phyloP scores from a whole-genome alignment of 2,888 invertebrate genomes.

The Acleris emargana region DNA sequence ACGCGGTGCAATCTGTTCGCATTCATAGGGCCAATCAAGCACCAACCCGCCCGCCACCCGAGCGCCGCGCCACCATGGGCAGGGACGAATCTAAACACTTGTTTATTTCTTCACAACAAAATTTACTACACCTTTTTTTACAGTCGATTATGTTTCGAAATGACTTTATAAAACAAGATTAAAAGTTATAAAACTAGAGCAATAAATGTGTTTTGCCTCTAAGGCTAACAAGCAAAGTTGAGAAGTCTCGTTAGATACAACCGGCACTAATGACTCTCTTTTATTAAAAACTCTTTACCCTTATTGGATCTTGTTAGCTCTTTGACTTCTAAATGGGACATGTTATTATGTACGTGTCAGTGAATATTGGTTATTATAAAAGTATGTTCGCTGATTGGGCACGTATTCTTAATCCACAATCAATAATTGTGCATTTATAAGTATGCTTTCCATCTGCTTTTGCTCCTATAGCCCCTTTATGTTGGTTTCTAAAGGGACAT shows the following conservation, averaged over 20 bases:
- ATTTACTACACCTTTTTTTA: neutral
- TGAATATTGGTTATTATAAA: no score
- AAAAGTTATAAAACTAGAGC: conserved; percentile 18
- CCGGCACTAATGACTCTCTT: conserved; percentile 61
- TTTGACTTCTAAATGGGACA: conserved; percentile 44
- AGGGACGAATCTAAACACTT: conserved; percentile 53
- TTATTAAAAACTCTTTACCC: conserved; percentile 61
- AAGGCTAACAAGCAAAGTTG: conserved; percentile 66
- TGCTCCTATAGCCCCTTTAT: no score
- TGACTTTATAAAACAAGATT: neutral
- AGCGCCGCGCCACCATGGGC: conserved; percentile 65
- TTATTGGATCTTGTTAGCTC: conserved; percentile 55
- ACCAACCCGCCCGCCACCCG: conserved; percentile 73
- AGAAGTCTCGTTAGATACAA: conserved; percentile 55
- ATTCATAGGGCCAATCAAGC: conserved; percentile 83
- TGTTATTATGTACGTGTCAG: neutral
- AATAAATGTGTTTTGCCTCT: conserved; percentile 56
- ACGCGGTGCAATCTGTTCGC: conserved; percentile 77
- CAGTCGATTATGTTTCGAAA: neutral
- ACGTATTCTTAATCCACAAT: no score
- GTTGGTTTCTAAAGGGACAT: no score
- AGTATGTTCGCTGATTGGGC: no score
- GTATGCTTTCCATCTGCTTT: no score
- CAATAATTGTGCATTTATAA: no score
- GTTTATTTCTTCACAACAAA: neutral